Evolutionary conservation across 2,888 invertebrate genomes (phyloP), one percentile per base, ranked within the genome.

Genomic region (Chrysodeixis includens): DNA sequence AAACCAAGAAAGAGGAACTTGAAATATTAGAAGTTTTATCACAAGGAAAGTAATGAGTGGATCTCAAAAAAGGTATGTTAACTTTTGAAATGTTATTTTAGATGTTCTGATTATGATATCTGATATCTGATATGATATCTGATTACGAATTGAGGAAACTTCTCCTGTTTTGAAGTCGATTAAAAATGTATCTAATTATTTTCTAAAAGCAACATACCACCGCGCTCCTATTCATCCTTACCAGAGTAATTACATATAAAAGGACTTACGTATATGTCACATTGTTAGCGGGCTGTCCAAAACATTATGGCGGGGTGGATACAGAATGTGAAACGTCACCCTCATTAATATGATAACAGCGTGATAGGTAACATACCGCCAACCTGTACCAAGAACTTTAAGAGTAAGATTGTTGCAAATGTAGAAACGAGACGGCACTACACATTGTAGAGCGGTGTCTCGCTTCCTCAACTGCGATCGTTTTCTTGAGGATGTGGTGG

Each of bases 261-360:
- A 20, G 49, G 73, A 79, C 77, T 83, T 78, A 69, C 63, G 74
- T n/a, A n/a, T n/a, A n/a, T 66, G 65, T 56, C 57, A 64, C 51
- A 65, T 70, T 76, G 56, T 69, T 70, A 56, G 51, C 65, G 64
- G 66, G 7, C 69, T 58, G 49, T 54, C 67, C 14, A 59, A 60
- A 59, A 60, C 58, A 70, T 76, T 69, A 59, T 56, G 62, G 66
- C 32, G 30, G 69, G 66, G 67, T 71, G 70, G 66, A 68, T 56
- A 55, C 62, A 71, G 78, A 78, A 78, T 72, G 67, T 74, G 78
- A 71, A 57, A 59, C 69, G 63, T 78, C 81, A 80, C 69, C 65
- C 73, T 82, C 82, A 82, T 82, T 82, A 82, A 82, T 82, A 80
- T 79, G 74, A 72, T 75, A 80, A 75, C 71, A 80, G 56, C 65